Evolutionary conservation across 2,113 vertebrate genomes (phyloP), one percentile per base, ranked within the genome.

Genomic region (Petromus typicus): DNA sequence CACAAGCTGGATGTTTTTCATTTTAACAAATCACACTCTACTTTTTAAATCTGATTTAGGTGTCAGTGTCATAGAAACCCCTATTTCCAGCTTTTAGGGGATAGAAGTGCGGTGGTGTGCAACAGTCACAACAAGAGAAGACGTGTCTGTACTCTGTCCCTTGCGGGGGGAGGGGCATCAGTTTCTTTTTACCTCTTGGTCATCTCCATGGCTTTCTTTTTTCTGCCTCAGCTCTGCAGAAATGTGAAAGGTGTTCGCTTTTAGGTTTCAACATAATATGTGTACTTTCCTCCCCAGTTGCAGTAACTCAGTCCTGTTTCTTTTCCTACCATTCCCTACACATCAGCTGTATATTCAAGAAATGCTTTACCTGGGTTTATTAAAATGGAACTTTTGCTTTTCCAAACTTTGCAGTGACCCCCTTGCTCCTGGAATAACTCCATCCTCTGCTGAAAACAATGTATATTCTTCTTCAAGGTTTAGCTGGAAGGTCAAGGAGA

Each of bases 251-350:
- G 22, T 34, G 54, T 43, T 64, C 45, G 34, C 17, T 54, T 54
- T 71, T 37, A 57, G 37, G 22, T 18, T 59, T 83, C 76, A 51
- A 34, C 32, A 23, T 27, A 82, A 30, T 6, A 13, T 45, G 20
- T 16, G n/a, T 8, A 12, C n/a, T n/a, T n/a, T 48, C 76, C 66
- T 85, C 32, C 17, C 37, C 61, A 37, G 7, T 57, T n/a, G 3
- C 43, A 76, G 51, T 57, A 54, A 43, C 37, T 12, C 51, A 45
- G 84, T 87, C 63, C 78, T 83, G 25, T 73, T 18, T 95, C 89
- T 54, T 66, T 69, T 73, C 51, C 63, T n/a, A 54, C 16, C 57
- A 61, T 34, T 25, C 5, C 32, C 54, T 37, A 76, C 6, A 27
- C 30, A 61, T 3, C 43, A 56, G n/a, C 48, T 51, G 48, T 51